Evolutionary conservation across 2,113 vertebrate genomes (phyloP).

Genomic region (Plotosus lineatus): DNA sequence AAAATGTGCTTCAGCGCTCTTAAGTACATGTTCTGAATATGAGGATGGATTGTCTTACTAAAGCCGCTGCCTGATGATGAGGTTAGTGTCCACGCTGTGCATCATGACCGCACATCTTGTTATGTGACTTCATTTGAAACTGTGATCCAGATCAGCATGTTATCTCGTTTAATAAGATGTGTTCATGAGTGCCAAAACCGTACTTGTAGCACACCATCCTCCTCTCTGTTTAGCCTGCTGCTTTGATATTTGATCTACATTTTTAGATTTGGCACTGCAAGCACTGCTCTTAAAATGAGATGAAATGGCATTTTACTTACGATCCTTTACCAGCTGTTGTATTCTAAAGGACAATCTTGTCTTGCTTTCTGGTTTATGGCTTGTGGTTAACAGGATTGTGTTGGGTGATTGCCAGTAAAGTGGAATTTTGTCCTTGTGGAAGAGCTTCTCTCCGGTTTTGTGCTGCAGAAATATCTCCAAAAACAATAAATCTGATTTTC

Average conservation of each 20-base stretch:
- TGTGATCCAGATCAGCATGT: conserved; percentile 32
- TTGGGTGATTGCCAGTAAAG: background rate
- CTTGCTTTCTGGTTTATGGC: background rate
- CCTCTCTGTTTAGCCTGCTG: conserved; percentile 20
- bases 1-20: background rate
- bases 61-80: background rate
- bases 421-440: background rate
- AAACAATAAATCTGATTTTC: background rate
- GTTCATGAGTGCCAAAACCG: conserved; percentile 35
- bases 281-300: conserved; percentile 16
- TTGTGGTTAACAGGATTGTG: conserved; percentile 14
- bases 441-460: background rate
- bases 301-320: conserved; percentile 31
- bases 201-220: conserved; percentile 25
- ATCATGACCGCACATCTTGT: conserved; percentile 11
- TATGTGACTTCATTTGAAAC: conserved; percentile 21
- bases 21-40: background rate
- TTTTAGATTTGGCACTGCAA: conserved; percentile 32
- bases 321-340: background rate
- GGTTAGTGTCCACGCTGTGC: conserved; percentile 3
- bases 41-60: background rate
- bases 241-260: conserved; percentile 52
- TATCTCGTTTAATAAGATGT: conserved; percentile 36
- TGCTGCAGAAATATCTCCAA: background rate
- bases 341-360: background rate